Percentiles rank a stretch among this genome's conserved stretches.
These are phyloP conservation scores for Lathronympha strigana DNA, from an alignment of 2,888 invertebrate species.

Conservation along the genomic window DNA sequence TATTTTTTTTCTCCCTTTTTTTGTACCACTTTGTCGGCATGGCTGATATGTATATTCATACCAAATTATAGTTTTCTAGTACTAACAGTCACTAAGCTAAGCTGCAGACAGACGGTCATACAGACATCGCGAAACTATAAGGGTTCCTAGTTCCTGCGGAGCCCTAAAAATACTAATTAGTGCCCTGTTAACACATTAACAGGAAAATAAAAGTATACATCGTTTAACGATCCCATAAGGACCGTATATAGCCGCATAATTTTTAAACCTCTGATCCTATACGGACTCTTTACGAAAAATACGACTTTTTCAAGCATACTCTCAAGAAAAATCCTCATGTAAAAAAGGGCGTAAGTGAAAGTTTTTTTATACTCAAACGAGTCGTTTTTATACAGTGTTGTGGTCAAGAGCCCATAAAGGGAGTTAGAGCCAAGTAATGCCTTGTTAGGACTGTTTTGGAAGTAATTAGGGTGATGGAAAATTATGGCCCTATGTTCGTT, in stretches of 20 bases:
- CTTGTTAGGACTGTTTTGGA: conserved; percentile 43
- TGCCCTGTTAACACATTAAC: conserved; percentile 28
- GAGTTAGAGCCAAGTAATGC: conserved; percentile 41
- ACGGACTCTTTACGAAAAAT: background rate
- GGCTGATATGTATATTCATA: too few relatives aligned
- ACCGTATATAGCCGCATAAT: background rate
- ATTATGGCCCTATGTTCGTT: conserved; percentile 45
- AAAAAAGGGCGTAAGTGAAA: background rate
- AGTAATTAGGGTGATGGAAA: conserved; percentile 51
- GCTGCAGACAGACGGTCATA: too few relatives aligned
- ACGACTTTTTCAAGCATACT: background rate
- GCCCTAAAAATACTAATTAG: conserved; percentile 25
- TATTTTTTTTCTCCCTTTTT: too few relatives aligned
- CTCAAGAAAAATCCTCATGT: background rate
- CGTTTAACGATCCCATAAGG: conserved; percentile 19
- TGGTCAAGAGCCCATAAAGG: conserved; percentile 26
- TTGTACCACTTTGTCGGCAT: too few relatives aligned
- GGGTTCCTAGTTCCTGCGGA: too few relatives aligned
- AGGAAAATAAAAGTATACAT: conserved; percentile 24
- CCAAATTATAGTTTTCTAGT: too few relatives aligned
- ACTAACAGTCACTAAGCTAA: too few relatives aligned
- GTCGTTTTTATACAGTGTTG: background rate
- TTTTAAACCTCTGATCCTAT: background rate
- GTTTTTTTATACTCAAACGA: background rate
- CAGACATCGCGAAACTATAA: too few relatives aligned